Evolutionary conservation across 2,797 vertebrate species (phyloP).

Genomic region (Cryptoblepharus egeriae): DNA sequence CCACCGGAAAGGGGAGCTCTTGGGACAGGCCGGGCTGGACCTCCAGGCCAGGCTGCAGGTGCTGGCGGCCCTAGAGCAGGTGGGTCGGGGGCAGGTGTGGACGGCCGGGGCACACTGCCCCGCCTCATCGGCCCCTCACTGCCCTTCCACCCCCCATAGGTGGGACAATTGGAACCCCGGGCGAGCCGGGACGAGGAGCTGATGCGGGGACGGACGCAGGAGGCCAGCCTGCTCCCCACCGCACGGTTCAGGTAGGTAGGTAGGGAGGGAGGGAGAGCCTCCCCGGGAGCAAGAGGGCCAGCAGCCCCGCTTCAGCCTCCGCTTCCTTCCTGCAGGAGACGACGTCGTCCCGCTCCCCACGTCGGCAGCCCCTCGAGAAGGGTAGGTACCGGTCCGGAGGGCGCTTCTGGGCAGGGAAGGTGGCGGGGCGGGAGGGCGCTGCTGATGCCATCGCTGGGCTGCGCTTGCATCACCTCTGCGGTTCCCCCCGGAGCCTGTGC

Average conservation of each 20-base stretch:
- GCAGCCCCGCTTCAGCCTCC: neutral
- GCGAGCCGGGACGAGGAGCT: slow-evolving; percentile 80
- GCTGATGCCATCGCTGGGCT: neutral
- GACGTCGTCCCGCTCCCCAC: slow-evolving; percentile 53
- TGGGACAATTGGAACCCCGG: slow-evolving; percentile 77
- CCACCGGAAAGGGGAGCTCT: slow-evolving; percentile 79
- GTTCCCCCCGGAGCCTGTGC: too few relatives aligned
- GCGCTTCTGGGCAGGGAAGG: rapidly evolving
- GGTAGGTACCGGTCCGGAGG: slow-evolving; percentile 35
- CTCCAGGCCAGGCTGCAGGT: slow-evolving; percentile 68
- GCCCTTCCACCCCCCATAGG: slow-evolving; percentile 57
- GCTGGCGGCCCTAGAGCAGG: slow-evolving; percentile 34
- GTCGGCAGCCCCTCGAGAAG: neutral
- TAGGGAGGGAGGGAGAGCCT: too few relatives aligned
- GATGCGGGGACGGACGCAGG: slow-evolving; percentile 74
- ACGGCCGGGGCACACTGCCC: rapidly evolving
- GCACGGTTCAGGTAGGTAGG: too few relatives aligned
- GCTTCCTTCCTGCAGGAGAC: slow-evolving; percentile 76
- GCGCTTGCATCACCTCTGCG: too few relatives aligned
- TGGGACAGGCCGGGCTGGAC: slow-evolving; percentile 69
- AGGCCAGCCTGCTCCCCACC: slow-evolving; percentile 80
- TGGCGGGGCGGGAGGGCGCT: neutral
- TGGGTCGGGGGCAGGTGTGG: slow-evolving; percentile 5
- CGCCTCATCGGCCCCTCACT: neutral
- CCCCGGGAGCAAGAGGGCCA: too few relatives aligned